Conservation (phyloP, 23 tunicate genomes). For the Phallusia fumigata region DNA sequence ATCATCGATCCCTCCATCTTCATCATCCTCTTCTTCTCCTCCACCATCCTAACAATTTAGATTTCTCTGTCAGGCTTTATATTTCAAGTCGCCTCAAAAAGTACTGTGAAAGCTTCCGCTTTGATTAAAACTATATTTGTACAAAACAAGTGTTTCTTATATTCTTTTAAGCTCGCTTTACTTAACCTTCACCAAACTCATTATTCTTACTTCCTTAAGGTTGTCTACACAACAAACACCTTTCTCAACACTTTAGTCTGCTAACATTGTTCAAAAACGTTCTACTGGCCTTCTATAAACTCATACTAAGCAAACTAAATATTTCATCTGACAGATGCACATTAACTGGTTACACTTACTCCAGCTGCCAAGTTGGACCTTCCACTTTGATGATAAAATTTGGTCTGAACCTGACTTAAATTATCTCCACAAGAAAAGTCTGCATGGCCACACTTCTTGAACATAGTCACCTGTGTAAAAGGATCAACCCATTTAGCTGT, state of each 20-base stretch:
- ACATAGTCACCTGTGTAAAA: too few species aligned
- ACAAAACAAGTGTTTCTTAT: too few species aligned
- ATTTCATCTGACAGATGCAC: neutral
- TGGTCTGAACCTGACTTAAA: neutral
- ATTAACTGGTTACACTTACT: conserved; percentile 9
- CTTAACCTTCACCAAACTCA: too few species aligned
- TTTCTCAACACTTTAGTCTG: too few species aligned
- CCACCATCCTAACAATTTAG: conserved; percentile 30
- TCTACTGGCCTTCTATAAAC: neutral
- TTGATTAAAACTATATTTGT: too few species aligned
- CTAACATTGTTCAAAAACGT: too few species aligned
- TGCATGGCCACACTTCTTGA: neutral
- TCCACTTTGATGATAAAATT: neutral
- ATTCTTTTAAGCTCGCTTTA: too few species aligned
- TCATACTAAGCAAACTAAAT: neutral
- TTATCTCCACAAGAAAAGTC: neutral
- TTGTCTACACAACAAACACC: too few species aligned
- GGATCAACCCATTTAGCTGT: too few species aligned
- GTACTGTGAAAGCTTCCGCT: too few species aligned
- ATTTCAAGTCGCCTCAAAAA: too few species aligned
- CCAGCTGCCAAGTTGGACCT: conserved; percentile 27
- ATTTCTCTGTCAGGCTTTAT: neutral
- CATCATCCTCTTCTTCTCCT: conserved; percentile 42
- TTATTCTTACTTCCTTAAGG: too few species aligned
- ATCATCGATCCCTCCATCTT: conserved; percentile 76